Conservation (phyloP, 2,797 vertebrate genomes). For the Avahi laniger region DNA sequence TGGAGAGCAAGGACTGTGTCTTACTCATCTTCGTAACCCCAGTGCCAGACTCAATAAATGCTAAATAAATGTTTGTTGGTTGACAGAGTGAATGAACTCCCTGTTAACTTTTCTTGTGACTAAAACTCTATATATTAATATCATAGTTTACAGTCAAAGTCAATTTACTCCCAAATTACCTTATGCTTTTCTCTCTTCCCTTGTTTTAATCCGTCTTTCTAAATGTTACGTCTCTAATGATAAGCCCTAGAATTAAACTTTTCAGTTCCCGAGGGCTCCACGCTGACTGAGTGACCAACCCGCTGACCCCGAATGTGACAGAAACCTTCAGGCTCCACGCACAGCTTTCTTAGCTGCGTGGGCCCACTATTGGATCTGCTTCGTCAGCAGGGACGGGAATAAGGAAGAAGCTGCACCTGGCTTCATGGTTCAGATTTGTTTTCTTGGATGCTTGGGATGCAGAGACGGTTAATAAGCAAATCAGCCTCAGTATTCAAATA, state of each 20-base stretch:
- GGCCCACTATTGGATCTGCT: neutral
- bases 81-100: neutral
- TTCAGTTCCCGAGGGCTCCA: neutral
- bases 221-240: neutral
- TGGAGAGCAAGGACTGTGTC: neutral
- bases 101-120: neutral
- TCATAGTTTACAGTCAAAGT: neutral
- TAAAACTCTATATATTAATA: neutral
- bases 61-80: neutral
- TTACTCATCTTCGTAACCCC: neutral
- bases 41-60: neutral
- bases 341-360: accelerated
- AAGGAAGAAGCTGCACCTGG: constrained; percentile 8
- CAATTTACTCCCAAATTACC: neutral
- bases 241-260: neutral
- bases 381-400: neutral
- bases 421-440: constrained; percentile 15
- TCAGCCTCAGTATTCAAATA: constrained; percentile 57
- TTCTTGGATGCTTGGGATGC: constrained; percentile 5
- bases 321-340: neutral
- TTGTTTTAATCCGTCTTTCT: constrained; percentile 8
- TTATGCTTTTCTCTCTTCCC: neutral
- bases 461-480: constrained; percentile 40
- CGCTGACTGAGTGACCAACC: neutral
- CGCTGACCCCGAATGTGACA: neutral